A percentile compares a stretch with the other conserved stretches of the same genome.
Conservation (phyloP, 30 jellyfish, hydroid and myxozoan species). For the Hydractinia echinata region DNA sequence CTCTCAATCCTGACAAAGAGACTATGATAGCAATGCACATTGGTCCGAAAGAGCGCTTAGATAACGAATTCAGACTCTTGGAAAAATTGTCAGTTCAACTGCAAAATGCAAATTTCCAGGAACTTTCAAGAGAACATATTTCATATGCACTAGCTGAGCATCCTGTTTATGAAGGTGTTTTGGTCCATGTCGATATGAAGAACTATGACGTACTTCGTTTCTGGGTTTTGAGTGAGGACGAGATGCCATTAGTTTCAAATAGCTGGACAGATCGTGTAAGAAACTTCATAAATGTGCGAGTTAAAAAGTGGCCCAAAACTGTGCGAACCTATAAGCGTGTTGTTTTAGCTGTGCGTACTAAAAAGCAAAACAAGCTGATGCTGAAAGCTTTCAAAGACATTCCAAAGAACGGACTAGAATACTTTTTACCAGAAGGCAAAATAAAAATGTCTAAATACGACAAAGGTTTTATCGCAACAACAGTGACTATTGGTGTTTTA, state of each 20-base stretch:
- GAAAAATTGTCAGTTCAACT: conserved; percentile 57
- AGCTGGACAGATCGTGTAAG: conserved; percentile 18
- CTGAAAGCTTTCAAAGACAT: conserved; percentile 81
- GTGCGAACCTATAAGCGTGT: conserved; percentile 78
- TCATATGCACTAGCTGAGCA: conserved; percentile 56
- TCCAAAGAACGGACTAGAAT: conserved; percentile 69
- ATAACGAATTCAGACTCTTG: conserved; percentile 71
- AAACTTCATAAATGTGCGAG: conserved; percentile 27
- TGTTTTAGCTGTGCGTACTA: conserved; percentile 80
- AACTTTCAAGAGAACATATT: conserved; percentile 48
- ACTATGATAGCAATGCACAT: conserved; percentile 46
- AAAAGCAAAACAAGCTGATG: conserved; percentile 69
- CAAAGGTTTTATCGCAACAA: conserved; percentile 54
- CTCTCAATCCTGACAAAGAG: conserved; percentile 92
- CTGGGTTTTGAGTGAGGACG: conserved; percentile 85
- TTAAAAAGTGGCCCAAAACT: conserved; percentile 49
- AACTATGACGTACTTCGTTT: conserved; percentile 71
- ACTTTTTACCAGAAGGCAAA: conserved; percentile 78
- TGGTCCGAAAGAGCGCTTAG: conserved; percentile 61
- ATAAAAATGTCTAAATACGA: conserved; percentile 66
- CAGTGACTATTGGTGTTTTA: conserved; percentile 47
- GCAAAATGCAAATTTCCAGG: conserved; percentile 75
- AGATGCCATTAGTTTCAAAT: conserved; percentile 17
- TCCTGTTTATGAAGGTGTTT: conserved; percentile 77
- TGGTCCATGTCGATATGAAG: conserved; percentile 75